Conservation (phyloP, 2,113 vertebrate genomes). For the Notothenia coriiceps region DNA sequence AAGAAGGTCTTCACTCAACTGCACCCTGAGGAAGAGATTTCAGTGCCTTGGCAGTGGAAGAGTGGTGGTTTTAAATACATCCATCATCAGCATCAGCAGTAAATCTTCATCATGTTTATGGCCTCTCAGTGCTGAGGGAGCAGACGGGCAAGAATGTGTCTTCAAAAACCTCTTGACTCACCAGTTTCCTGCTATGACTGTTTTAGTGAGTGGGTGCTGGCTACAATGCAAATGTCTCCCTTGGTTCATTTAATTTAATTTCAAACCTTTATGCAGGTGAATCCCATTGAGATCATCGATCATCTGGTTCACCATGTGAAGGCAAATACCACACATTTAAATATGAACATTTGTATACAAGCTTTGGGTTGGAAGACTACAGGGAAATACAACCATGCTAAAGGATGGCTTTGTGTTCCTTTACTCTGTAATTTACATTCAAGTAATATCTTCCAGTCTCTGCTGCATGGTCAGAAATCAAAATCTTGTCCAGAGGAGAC, state of each 20-base stretch:
- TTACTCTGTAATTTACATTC: constrained; percentile 20
- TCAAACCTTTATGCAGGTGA: too few species aligned
- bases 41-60: constrained; percentile 53
- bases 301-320: not conserved
- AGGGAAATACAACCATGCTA: not conserved
- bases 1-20: constrained; percentile 32
- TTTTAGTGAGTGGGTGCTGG: not conserved
- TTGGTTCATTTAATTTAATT: too few species aligned
- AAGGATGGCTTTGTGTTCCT: not conserved
- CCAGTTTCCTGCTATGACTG: constrained; percentile 35
- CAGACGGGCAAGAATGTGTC: constrained; percentile 52
- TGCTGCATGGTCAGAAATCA: not conserved
- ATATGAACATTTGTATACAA: constrained; percentile 9
- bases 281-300: too few species aligned
- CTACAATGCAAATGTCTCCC: constrained; percentile 5
- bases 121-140: constrained; percentile 54
- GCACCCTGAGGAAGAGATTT: constrained; percentile 57
- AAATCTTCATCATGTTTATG: constrained; percentile 75
- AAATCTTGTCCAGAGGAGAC: too few species aligned
- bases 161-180: constrained; percentile 48
- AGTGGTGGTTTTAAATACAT: constrained; percentile 68
- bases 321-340: constrained; percentile 16
- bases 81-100: constrained; percentile 65
- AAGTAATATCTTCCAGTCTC: not conserved
- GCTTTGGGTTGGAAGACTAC: not conserved